Percentiles rank a stretch among this genome's conserved stretches.
Evolutionary conservation across 2,888 invertebrate genomes (phyloP).

Genomic region (Epiblema foenella): DNA sequence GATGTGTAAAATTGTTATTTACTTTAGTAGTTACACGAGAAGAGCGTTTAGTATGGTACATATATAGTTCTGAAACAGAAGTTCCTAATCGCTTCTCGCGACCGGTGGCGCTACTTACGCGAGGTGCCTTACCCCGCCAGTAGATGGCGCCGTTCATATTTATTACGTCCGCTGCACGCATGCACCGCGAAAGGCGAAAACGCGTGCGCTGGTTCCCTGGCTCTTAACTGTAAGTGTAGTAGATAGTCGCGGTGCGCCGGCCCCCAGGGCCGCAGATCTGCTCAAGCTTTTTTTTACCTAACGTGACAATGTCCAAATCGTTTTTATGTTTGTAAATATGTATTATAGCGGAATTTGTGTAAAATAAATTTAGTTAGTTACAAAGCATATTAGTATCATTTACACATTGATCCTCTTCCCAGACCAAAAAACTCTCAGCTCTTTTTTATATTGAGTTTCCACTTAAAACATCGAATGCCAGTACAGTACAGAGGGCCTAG

Average conservation of each 20-base stretch:
- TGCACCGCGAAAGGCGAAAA: constrained; percentile 11
- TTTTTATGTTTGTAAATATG: constrained; percentile 84
- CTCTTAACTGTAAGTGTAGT: constrained; percentile 36
- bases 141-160: constrained; percentile 26
- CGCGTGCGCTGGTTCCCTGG: constrained; percentile 36
- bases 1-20: constrained; percentile 36
- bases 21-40: constrained; percentile 38
- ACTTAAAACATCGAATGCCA: neutral
- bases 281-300: constrained; percentile 78
- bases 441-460: neutral
- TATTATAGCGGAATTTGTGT: constrained; percentile 84
- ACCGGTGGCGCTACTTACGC: constrained; percentile 6
- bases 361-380: constrained; percentile 78
- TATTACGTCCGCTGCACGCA: constrained; percentile 21
- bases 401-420: neutral
- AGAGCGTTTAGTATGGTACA: constrained; percentile 18
- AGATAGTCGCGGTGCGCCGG: constrained; percentile 33
- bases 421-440: neutral
- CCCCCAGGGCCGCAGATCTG: constrained; percentile 49
- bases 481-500: too few species aligned
- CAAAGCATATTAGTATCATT: constrained; percentile 61
- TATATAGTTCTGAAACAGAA: constrained; percentile 8
- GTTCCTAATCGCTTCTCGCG: constrained; percentile 28
- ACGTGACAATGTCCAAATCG: constrained; percentile 78
- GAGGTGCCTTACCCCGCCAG: neutral